phyloP scores from a whole-genome alignment of 2,113 vertebrate species.

The Zapus hudsonius region DNA sequence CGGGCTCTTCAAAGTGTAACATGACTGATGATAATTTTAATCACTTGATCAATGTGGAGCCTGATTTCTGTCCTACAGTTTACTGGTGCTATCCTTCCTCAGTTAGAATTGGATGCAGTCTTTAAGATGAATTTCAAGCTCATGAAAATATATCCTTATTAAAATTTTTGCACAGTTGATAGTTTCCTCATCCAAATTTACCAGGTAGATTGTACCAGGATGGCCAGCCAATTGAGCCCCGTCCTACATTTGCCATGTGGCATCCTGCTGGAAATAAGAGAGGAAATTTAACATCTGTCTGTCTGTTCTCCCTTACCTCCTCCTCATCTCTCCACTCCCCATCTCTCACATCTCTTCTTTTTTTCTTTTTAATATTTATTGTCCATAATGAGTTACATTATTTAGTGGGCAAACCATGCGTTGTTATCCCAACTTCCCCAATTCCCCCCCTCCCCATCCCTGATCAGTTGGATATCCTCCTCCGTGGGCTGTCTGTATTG shows the following conservation, averaged over 20 bases:
- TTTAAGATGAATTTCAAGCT: no score
- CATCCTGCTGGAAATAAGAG: neutral
- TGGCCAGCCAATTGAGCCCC: neutral
- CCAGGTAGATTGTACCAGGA: no score
- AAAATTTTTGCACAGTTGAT: neutral
- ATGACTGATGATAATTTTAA: neutral
- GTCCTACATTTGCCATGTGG: neutral
- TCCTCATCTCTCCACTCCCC: no score
- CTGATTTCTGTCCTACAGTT: neutral
- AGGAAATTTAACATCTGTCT: neutral
- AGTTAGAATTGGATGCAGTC: neutral
- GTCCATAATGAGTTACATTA: no score
- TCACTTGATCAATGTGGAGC: neutral
- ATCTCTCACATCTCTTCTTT: neutral
- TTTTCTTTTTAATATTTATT: no score
- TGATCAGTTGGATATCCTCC: no score
- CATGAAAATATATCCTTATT: neutral
- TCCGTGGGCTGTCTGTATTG: no score
- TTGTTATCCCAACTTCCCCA: no score
- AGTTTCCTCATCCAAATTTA: neutral
- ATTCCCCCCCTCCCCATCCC: no score
- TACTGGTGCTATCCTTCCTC: neutral
- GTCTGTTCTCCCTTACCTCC: no score
- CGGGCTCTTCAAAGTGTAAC: neutral
- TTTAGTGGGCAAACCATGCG: no score